phyloP scores from a whole-genome alignment of 1,140 invertebrate species.

The Matsumurasca onukii region DNA sequence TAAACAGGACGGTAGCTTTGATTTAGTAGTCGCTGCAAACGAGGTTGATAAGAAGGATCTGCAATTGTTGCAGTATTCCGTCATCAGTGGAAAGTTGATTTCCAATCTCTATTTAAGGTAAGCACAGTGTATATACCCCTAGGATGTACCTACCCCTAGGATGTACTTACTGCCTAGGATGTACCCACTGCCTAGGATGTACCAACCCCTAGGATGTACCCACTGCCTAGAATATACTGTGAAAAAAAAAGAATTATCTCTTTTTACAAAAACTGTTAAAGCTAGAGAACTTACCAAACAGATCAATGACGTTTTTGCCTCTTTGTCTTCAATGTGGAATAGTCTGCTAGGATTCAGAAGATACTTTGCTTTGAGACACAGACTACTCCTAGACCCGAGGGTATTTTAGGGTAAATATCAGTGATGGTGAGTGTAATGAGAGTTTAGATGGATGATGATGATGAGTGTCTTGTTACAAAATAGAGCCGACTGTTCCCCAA shows the following conservation, averaged over 20 bases:
- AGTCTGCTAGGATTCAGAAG: too few species aligned
- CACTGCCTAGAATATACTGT: not conserved
- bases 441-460: too few species aligned
- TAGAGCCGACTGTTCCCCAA: too few species aligned
- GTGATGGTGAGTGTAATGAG: too few species aligned
- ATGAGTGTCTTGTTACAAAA: too few species aligned
- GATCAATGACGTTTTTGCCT: too few species aligned
- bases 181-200: not conserved
- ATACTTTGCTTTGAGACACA: too few species aligned
- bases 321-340: too few species aligned
- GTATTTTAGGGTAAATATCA: too few species aligned
- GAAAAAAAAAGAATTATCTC: not conserved
- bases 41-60: slow-evolving; percentile 51
- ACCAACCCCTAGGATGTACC: not conserved
- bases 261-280: not conserved
- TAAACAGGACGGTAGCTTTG: slow-evolving; percentile 29
- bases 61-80: slow-evolving; percentile 43
- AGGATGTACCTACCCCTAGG: not conserved
- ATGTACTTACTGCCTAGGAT: not conserved
- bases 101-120: not conserved
- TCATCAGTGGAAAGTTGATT: slow-evolving; percentile 37
- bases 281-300: not conserved
- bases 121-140: not conserved
- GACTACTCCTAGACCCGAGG: too few species aligned
- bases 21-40: slow-evolving; percentile 54